Evolutionary conservation across 2,113 vertebrate genomes (phyloP).

Genomic region (Muscicapa adusta): DNA sequence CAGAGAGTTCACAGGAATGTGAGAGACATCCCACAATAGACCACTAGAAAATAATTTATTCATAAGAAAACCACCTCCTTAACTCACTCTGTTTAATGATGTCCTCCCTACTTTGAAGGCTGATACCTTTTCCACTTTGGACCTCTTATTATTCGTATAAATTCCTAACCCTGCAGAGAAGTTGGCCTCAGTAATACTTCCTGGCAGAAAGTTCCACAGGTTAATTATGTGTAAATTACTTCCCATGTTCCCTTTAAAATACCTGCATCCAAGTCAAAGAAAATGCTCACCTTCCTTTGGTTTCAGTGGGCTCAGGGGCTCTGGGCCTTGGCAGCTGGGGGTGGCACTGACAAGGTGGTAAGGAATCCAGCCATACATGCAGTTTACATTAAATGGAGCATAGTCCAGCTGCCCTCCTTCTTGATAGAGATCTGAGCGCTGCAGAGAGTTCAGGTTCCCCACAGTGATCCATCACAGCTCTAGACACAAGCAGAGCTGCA

Average conservation of each 20-base stretch:
- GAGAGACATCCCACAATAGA: background rate
- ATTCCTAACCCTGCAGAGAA: conserved; percentile 38
- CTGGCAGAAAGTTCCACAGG: conserved; percentile 58
- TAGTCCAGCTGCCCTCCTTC: conserved; percentile 15
- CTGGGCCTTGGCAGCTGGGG: conserved; percentile 25
- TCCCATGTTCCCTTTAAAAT: conserved; percentile 61
- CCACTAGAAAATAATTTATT: conserved; percentile 8
- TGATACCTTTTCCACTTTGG: conserved; percentile 42
- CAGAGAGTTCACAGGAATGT: background rate
- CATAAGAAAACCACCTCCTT: conserved; percentile 9
- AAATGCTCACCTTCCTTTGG: conserved; percentile 27
- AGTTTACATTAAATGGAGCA: conserved; percentile 38
- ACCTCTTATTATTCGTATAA: conserved; percentile 40
- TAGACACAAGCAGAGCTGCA: background rate
- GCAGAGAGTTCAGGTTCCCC: conserved; percentile 30
- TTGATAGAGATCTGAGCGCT: conserved; percentile 23
- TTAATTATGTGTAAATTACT: conserved; percentile 70
- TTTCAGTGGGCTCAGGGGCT: conserved; percentile 47
- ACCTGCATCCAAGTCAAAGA: conserved; percentile 38
- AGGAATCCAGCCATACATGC: background rate
- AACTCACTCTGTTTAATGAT: conserved; percentile 7
- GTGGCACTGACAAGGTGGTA: conserved; percentile 58
- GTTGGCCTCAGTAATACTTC: conserved; percentile 55
- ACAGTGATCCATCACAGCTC: conserved; percentile 24
- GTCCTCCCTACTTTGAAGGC: conserved; percentile 29